phyloP scores from a whole-genome alignment of 37 sponge, comb jelly and placozoan species.

The Ephydatia muelleri region DNA sequence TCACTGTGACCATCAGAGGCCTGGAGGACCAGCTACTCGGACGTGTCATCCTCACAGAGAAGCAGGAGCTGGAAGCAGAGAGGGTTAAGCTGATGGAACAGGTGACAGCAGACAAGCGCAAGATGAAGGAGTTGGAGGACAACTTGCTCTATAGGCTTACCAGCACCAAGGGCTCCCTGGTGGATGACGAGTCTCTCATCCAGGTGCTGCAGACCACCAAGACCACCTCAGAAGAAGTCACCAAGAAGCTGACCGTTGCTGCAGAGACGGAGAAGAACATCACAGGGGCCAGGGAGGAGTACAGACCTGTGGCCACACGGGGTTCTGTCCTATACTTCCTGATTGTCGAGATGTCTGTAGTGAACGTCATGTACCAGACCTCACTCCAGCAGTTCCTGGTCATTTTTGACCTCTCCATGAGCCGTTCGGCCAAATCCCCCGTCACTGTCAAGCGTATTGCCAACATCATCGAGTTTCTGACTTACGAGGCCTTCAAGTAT shows the following conservation, averaged over 20 bases:
- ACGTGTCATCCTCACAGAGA: constrained; percentile 97
- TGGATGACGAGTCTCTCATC: constrained; percentile 98
- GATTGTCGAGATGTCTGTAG: constrained; percentile 98
- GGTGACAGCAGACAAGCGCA: constrained; percentile 90
- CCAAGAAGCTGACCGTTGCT: constrained; percentile 88
- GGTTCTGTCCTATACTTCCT: constrained; percentile 99
- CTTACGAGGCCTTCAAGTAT: constrained; percentile 93
- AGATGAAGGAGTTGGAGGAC: constrained; percentile 99
- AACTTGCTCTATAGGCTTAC: constrained; percentile 94
- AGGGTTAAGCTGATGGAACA: constrained; percentile 93
- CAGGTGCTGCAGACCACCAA: constrained; percentile 92
- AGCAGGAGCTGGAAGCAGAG: constrained; percentile 95
- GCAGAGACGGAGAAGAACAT: constrained; percentile 98
- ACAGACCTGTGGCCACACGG: constrained; percentile 96
- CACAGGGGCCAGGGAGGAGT: constrained; percentile 96
- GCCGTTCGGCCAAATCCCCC: constrained; percentile 93
- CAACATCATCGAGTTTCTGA: constrained; percentile 91
- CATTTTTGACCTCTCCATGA: constrained; percentile 95
- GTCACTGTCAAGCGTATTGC: constrained; percentile 95
- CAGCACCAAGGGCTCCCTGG: constrained; percentile 95
- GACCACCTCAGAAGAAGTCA: constrained; percentile 96
- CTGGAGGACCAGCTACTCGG: constrained; percentile 99
- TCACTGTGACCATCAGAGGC: constrained; percentile 99
- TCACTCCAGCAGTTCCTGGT: constrained; percentile 96
- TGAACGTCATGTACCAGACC: constrained; percentile 99